Evolutionary conservation across 2,888 invertebrate genomes (phyloP).

Genomic region (Nemurella pictetii): DNA sequence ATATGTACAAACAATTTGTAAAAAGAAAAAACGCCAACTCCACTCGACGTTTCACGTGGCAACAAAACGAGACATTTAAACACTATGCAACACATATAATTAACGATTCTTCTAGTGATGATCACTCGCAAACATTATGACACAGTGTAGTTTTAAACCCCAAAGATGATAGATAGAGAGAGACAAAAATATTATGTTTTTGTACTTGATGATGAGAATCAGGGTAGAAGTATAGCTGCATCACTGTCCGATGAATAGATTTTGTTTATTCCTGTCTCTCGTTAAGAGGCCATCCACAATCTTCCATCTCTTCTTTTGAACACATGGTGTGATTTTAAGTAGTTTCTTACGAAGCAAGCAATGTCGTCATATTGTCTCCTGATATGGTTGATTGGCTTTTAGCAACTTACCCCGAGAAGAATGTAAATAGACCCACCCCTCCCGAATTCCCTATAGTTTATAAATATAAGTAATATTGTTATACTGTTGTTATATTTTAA

Average conservation of each 20-base stretch:
- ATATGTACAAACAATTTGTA: neutral
- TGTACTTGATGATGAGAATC: constrained; percentile 23
- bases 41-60: neutral
- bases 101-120: neutral
- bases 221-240: constrained; percentile 13
- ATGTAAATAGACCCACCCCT: constrained; percentile 32
- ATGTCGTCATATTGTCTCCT: constrained; percentile 31
- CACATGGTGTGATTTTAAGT: constrained; percentile 33
- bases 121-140: neutral
- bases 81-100: neutral
- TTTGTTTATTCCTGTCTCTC: neutral
- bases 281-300: neutral
- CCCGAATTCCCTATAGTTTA: constrained; percentile 36
- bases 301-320: constrained; percentile 28
- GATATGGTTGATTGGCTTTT: constrained; percentile 38
- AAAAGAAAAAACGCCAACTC: neutral
- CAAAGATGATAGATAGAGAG: constrained; percentile 18
- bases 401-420: constrained; percentile 36
- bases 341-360: constrained; percentile 22
- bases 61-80: neutral
- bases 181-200: constrained; percentile 14
- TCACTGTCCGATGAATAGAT: neutral
- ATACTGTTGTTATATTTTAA: constrained; percentile 20
- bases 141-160: constrained; percentile 17
- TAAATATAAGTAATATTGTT: constrained; percentile 38